A percentile compares a stretch with the other conserved stretches of the same genome.
phyloP scores from a whole-genome alignment of 1,140 invertebrate genomes.

The Lucilia sericata region DNA sequence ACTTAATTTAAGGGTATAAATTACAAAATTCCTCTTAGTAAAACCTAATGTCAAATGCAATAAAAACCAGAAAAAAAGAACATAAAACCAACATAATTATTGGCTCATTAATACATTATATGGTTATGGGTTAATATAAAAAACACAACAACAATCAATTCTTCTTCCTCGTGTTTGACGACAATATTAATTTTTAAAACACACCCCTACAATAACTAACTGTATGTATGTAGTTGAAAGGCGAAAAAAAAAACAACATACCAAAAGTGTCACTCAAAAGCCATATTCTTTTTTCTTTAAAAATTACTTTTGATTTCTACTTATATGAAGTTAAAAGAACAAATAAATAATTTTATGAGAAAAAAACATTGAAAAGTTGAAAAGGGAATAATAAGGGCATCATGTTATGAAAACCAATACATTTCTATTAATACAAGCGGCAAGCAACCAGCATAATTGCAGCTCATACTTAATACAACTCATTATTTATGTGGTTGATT shows the following conservation, averaged over 20 bases:
- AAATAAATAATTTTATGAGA: conserved; percentile 11
- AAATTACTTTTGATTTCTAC: background rate
- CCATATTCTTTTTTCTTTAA: background rate
- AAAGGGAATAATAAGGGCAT: background rate
- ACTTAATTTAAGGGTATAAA: background rate
- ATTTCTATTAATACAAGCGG: background rate
- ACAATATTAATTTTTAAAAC: background rate
- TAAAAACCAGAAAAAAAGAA: background rate
- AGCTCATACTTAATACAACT: background rate
- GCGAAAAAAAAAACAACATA: background rate
- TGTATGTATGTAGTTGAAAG: background rate
- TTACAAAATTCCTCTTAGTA: background rate
- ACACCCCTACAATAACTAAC: background rate
- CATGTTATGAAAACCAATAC: conserved; percentile 9
- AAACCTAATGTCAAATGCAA: background rate
- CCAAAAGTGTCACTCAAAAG: background rate
- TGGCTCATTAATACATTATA: background rate
- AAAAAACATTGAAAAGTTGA: background rate
- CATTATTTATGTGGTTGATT: background rate
- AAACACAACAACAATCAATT: background rate
- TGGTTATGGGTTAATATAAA: background rate
- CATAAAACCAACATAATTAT: conserved; percentile 7
- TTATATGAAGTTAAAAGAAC: background rate
- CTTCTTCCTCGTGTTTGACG: background rate
- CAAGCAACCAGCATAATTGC: background rate